Evolutionary conservation across 2,797 vertebrate genomes (phyloP), one percentile per base, ranked within the genome.

Genomic region (Pantherophis vulpinus): DNA sequence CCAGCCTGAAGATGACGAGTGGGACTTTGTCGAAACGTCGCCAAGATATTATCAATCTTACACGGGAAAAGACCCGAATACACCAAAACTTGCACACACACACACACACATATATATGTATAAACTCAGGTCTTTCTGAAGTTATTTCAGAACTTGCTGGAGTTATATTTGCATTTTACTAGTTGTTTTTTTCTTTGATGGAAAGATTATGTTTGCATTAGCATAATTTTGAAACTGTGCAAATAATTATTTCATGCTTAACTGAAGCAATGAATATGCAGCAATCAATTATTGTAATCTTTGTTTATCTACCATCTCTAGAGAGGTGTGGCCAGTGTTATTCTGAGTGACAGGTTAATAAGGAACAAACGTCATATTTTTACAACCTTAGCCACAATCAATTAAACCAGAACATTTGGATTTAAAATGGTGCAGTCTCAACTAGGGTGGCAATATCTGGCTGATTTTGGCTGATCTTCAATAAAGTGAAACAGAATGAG

Each of bases 361-460:
- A 5, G 4, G 93, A 96, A 94, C 91, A 91, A 93, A 96, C n/a
- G 10, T 92, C 54, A 93, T 25, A 37, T 93, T 89, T 94, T 66
- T 95, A 94, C 91, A 91, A 90, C 66, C 16, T 91, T 87, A 63
- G 89, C 87, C 70, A 86, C 87, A 93, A 93, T 74, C 70, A 86
- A 86, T 91, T 93, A 91, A 93, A 58, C 56, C 13, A 61, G 91
- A 87, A 25, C 83, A 63, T 70, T 89, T 91, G 29, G 27, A 86
- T 89, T 91, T 88, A 86, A 93, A 89, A 89, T 37, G 42, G 56
- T 89, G 83, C 59, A 91, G 87, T 86, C 32, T 79, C 74, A 79
- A 79, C 37, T 37, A 11, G 37, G 18, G 18, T 79, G 9, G 9
- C 74, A 79, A 23, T 79, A 42, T 79, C 32, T 1, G 1, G 18